These are phyloP conservation scores for Hyles lineata DNA, from an alignment of 2,888 invertebrate species.

Conservation along the genomic window DNA sequence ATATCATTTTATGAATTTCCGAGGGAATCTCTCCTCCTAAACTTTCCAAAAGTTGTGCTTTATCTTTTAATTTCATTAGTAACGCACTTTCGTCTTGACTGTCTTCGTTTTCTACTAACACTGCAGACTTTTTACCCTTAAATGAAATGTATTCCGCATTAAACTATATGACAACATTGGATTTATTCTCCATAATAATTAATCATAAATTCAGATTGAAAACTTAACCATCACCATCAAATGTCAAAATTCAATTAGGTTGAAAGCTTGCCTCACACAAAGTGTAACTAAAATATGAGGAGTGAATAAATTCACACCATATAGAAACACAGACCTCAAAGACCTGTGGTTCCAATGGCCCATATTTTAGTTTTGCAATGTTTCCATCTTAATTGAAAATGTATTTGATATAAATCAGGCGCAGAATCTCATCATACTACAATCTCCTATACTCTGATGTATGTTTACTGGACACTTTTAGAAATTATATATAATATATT, in stretches of 20 bases:
- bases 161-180: background rate
- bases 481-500: too few relatives aligned
- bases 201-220: constrained; percentile 30
- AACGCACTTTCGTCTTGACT: constrained; percentile 69
- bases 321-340: background rate
- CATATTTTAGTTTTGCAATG: background rate
- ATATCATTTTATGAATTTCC: constrained; percentile 76
- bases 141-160: constrained; percentile 1
- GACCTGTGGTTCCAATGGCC: background rate
- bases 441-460: background rate
- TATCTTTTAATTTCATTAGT: constrained; percentile 74
- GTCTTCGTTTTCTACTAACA: constrained; percentile 61
- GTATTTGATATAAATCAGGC: constrained; percentile 19
- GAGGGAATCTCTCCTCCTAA: constrained; percentile 82
- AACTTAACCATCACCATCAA: constrained; percentile 28
- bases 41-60: constrained; percentile 81
- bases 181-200: background rate
- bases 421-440: constrained; percentile 60
- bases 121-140: constrained; percentile 50
- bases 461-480: background rate
- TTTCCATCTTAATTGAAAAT: constrained; percentile 23
- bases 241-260: constrained; percentile 18
- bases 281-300: background rate
- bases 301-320: background rate
- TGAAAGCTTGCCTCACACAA: constrained; percentile 1